These are phyloP conservation scores for Atta cephalotes DNA, from an alignment of 1,140 invertebrate genomes.

Conservation along the genomic window DNA sequence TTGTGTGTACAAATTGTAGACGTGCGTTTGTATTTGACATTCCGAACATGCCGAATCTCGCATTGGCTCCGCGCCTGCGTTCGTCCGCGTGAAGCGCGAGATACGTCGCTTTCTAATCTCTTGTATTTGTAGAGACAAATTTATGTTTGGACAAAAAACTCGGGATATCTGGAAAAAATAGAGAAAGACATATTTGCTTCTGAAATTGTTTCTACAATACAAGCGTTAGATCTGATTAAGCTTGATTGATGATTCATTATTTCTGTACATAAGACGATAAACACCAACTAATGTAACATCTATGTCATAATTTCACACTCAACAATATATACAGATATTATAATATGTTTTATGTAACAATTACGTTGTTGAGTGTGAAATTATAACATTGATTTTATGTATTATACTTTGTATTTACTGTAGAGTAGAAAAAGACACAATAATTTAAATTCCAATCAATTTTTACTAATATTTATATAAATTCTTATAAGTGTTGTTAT, in stretches of 20 bases:
- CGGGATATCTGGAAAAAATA: neutral
- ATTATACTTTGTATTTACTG: no score
- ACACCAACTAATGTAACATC: no score
- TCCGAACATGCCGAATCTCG: slow-evolving; percentile 8
- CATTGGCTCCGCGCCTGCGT: slow-evolving; percentile 1
- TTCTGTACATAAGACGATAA: neutral
- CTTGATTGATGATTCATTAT: neutral
- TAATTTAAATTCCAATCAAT: neutral
- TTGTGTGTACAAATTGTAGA: neutral
- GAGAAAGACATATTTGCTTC: neutral
- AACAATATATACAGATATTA: no score
- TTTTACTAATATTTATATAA: neutral
- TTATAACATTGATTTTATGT: no score
- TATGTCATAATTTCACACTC: no score
- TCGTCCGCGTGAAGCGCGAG: neutral
- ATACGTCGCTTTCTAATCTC: neutral
- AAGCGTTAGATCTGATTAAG: neutral
- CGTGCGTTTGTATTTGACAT: slow-evolving; percentile 1
- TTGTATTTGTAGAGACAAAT: neutral
- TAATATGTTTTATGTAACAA: no score
- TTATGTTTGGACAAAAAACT: neutral
- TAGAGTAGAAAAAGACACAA: neutral
- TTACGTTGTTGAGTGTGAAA: no score
- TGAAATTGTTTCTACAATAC: neutral
- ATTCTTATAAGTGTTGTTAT: neutral